Conservation (phyloP, 2,797 vertebrate genomes). For the Atherinosoma microstoma region DNA sequence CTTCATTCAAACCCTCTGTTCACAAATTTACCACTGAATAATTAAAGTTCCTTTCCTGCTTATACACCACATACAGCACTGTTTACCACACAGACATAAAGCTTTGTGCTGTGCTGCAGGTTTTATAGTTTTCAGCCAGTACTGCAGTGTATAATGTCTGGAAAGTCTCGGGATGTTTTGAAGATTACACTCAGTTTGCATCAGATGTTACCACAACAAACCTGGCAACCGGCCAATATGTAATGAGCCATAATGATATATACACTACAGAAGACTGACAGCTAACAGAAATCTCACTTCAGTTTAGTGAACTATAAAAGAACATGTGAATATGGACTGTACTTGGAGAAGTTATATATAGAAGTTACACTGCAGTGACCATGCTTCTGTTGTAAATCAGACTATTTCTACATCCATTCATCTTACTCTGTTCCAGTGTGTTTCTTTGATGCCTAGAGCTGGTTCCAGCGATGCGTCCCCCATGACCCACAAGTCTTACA, state of each 20-base stretch:
- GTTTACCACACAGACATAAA: neutral
- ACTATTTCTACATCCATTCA: neutral
- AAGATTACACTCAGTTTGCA: conserved; percentile 42
- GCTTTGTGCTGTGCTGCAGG: neutral
- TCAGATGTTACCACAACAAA: conserved; percentile 58
- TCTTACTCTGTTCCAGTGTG: conserved; percentile 72
- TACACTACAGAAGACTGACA: neutral
- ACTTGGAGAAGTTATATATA: neutral
- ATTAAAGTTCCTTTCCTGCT: neutral
- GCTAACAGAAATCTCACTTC: neutral
- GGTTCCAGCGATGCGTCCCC: conserved; percentile 85
- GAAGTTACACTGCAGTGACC: neutral
- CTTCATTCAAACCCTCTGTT: neutral
- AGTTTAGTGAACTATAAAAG: neutral
- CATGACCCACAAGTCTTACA: conserved; percentile 89
- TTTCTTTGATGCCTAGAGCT: conserved; percentile 59
- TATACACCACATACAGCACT: neutral
- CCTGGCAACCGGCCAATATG: conserved; percentile 14
- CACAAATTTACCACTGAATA: neutral
- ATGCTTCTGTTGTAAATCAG: neutral
- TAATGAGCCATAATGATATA: neutral
- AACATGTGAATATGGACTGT: neutral
- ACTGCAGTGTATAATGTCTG: neutral
- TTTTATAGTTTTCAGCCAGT: neutral
- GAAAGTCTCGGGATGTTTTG: conserved; percentile 42